Evolutionary conservation across 2,888 invertebrate genomes (phyloP).

Genomic region (Tholera decimalis): DNA sequence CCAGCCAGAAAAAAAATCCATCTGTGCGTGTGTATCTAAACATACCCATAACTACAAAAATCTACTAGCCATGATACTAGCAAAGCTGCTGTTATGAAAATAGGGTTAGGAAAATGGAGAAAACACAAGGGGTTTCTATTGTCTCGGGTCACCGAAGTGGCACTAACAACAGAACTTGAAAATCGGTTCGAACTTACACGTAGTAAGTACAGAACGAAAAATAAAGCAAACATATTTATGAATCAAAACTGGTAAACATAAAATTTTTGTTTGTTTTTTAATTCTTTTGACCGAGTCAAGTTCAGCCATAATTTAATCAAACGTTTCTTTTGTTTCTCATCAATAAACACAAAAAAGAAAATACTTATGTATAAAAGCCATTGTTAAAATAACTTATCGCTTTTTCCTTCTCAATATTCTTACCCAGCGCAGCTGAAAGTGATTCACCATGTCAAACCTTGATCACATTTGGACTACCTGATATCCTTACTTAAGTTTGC

Average conservation of each 20-base stretch:
- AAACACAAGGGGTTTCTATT: slow-evolving; percentile 11
- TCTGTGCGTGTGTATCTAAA: neutral
- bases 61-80: neutral
- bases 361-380: too few relatives aligned
- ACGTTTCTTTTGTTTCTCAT: neutral
- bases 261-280: neutral
- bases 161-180: slow-evolving; percentile 25
- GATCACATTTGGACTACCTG: slow-evolving; percentile 26
- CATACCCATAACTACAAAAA: neutral
- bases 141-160: slow-evolving; percentile 29
- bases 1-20: neutral
- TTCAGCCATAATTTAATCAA: neutral
- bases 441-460: slow-evolving; percentile 29
- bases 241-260: too few relatives aligned
- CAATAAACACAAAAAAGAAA: too few relatives aligned
- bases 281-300: neutral
- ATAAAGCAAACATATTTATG: neutral
- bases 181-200: slow-evolving; percentile 30
- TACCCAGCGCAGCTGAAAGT: slow-evolving; percentile 2
- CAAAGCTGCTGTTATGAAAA: slow-evolving; percentile 1
- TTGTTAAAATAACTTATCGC: neutral
- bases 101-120: slow-evolving; percentile 5
- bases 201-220: neutral
- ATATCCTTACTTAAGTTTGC: slow-evolving; percentile 18
- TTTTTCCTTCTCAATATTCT: slow-evolving; percentile 24